A percentile compares a stretch with the other conserved stretches of the same genome.
These are phyloP conservation scores for Artibeus jamaicensis DNA, from an alignment of 2,797 vertebrate genomes.

Conservation along the genomic window DNA sequence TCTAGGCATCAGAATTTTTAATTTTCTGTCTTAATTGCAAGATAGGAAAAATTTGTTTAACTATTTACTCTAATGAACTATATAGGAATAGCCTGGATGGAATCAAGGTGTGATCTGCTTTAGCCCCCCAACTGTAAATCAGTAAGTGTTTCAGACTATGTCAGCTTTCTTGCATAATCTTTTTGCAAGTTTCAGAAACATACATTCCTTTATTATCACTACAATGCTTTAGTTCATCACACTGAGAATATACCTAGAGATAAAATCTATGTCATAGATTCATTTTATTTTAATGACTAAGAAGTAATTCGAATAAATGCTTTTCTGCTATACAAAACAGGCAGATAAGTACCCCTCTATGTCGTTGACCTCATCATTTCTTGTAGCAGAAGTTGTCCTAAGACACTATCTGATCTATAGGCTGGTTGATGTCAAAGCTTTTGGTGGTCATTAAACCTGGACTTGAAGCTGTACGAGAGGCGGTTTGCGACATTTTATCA, in stretches of 20 bases:
- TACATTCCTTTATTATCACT: not conserved
- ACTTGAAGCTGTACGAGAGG: not conserved
- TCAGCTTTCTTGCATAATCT: not conserved
- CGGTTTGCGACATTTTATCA: not conserved
- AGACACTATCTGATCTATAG: not conserved
- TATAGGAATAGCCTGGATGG: not conserved
- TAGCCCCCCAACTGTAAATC: not conserved
- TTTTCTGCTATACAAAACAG: not conserved
- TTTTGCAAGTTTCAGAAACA: constrained; percentile 1
- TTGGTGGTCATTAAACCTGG: not conserved
- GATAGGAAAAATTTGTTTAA: not conserved
- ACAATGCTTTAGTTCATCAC: not conserved
- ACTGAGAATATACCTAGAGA: not conserved
- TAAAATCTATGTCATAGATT: not conserved
- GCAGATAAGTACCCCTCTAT: not conserved
- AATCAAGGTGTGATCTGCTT: not conserved
- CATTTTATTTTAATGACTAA: not conserved
- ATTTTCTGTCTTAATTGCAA: not conserved
- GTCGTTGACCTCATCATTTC: not conserved
- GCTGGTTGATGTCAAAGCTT: not conserved
- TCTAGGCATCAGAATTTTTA: not conserved
- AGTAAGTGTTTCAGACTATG: not conserved
- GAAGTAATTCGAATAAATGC: not conserved
- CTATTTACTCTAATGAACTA: not conserved
- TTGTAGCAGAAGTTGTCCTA: not conserved